phyloP scores from a whole-genome alignment of 2,888 invertebrate genomes.

The Galerucella calmariensis region DNA sequence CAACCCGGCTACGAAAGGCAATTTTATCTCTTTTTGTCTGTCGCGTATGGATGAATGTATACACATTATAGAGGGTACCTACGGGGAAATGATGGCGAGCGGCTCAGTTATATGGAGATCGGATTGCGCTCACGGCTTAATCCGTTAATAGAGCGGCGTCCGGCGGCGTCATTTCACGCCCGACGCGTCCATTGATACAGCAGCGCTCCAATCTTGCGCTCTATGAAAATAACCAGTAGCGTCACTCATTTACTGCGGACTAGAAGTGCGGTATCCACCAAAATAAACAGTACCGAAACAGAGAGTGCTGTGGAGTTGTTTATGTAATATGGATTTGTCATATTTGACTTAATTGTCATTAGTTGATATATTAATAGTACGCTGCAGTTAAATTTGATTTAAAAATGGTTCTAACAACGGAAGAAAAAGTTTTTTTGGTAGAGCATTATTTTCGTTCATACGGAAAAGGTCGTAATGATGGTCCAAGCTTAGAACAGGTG shows the following conservation, averaged over 20 bases:
- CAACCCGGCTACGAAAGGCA: constrained; percentile 60
- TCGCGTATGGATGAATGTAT: constrained; percentile 43
- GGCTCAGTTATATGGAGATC: constrained; percentile 62
- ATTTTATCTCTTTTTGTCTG: constrained; percentile 60
- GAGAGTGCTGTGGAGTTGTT: too few relatives aligned
- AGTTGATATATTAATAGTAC: too few relatives aligned
- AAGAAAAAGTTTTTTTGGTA: too few relatives aligned
- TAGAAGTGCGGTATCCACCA: too few relatives aligned
- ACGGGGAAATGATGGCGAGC: constrained; percentile 46
- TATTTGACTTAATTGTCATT: too few relatives aligned
- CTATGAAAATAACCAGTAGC: constrained; percentile 30
- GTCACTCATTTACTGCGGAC: not conserved
- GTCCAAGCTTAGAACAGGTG: too few relatives aligned
- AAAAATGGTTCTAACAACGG: too few relatives aligned
- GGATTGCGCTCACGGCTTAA: constrained; percentile 61
- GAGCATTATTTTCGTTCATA: too few relatives aligned
- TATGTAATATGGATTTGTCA: too few relatives aligned
- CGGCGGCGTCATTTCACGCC: constrained; percentile 63
- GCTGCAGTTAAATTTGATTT: too few relatives aligned
- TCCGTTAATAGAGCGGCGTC: constrained; percentile 61
- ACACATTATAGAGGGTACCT: constrained; percentile 36
- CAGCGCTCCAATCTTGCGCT: constrained; percentile 38
- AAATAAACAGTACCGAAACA: too few relatives aligned
- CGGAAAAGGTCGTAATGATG: too few relatives aligned
- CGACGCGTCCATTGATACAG: constrained; percentile 57